phyloP scores from a whole-genome alignment of 1,140 invertebrate species.

The Drosophila ogumai region DNA sequence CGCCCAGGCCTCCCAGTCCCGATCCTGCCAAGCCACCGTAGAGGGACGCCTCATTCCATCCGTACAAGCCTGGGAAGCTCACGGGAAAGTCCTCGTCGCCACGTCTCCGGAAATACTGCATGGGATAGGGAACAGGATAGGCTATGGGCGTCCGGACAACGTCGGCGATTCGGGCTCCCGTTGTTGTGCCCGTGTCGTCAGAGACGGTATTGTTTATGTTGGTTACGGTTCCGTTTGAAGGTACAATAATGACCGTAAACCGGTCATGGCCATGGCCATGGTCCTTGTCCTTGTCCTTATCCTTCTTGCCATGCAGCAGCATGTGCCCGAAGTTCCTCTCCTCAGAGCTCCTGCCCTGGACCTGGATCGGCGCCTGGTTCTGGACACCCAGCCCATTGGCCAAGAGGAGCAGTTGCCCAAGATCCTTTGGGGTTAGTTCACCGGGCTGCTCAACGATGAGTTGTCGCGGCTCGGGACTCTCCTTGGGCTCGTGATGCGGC shows the following conservation, averaged over 20 bases:
- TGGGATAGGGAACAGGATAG: slow-evolving; percentile 9
- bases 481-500: not conserved
- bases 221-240: not conserved
- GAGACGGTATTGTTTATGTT: not conserved
- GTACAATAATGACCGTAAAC: fast-evolving
- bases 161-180: not conserved
- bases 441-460: not conserved
- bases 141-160: slow-evolving; percentile 11
- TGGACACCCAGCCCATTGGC: not conserved
- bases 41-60: slow-evolving; percentile 19
- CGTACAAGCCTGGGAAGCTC: slow-evolving; percentile 26
- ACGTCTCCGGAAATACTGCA: slow-evolving; percentile 45
- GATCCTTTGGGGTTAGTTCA: not conserved
- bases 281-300: not conserved
- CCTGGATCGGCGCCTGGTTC: not conserved
- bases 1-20: not conserved
- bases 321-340: not conserved
- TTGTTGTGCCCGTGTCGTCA: fast-evolving
- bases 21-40: slow-evolving; percentile 15
- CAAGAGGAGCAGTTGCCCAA: not conserved
- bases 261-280: no score
- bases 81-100: slow-evolving; percentile 21
- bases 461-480: not conserved
- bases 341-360: not conserved
- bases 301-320: no score